Conservation (phyloP, 92 coral and sea anemone genomes). For the Chrysogorgia sp. region DNA sequence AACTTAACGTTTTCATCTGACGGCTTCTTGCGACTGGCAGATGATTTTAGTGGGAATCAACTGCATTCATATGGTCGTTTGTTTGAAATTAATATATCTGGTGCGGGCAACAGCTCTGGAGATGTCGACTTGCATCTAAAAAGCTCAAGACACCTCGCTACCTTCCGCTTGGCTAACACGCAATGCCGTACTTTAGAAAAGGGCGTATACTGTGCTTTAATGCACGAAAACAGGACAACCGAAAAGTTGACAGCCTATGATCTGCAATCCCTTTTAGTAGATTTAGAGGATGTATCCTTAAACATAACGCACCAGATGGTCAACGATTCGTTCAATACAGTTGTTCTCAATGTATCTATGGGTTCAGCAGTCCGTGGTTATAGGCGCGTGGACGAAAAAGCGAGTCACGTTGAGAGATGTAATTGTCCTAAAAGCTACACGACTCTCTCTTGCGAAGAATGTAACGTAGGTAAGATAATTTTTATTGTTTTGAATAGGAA, state of each 20-base stretch:
- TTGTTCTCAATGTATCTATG: conserved; percentile 42
- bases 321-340: conserved; percentile 52
- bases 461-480: conserved; percentile 70
- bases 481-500: not conserved
- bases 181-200: conserved; percentile 56
- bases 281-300: conserved; percentile 53
- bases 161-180: conserved; percentile 41
- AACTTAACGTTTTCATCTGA: conserved; percentile 17
- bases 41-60: conserved; percentile 53
- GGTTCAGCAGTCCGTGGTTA: conserved; percentile 56
- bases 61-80: conserved; percentile 72
- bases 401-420: conserved; percentile 86
- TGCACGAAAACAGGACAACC: conserved; percentile 69
- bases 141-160: not conserved
- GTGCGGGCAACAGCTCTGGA: conserved; percentile 14
- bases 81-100: conserved; percentile 49
- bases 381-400: conserved; percentile 52
- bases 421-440: conserved; percentile 76
- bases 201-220: conserved; percentile 56
- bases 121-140: conserved; percentile 55
- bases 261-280: conserved; percentile 70
- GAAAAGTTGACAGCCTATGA: conserved; percentile 60
- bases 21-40: conserved; percentile 16
- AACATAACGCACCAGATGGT: conserved; percentile 9
- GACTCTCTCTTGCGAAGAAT: conserved; percentile 79